Evolutionary conservation across 2,113 vertebrate genomes (phyloP).

Genomic region (Prionailurus viverrinus): DNA sequence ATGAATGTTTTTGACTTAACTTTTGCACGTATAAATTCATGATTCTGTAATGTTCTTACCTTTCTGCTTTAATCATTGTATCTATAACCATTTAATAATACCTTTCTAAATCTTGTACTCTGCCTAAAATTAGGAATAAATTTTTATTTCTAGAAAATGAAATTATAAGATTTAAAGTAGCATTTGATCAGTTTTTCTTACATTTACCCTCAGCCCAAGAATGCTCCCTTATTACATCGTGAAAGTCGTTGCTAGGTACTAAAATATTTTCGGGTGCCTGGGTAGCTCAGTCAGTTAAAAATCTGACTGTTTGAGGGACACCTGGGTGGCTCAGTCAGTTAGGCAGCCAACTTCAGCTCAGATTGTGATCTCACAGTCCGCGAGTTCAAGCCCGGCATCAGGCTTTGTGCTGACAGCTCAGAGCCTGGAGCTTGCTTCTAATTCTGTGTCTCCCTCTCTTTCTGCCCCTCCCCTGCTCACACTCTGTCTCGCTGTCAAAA

Average conservation of each 20-base stretch:
- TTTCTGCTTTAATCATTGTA: neutral
- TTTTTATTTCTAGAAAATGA: slow-evolving; percentile 40
- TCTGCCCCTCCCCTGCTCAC: too few species aligned
- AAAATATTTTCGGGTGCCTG: neutral
- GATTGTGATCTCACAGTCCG: too few species aligned
- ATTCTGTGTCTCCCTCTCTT: too few species aligned
- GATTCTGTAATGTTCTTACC: neutral
- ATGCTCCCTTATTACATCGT: neutral
- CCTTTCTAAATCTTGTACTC: neutral
- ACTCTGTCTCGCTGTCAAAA: too few species aligned
- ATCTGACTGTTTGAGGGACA: too few species aligned
- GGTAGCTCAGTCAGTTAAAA: too few species aligned
- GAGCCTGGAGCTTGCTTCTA: too few species aligned
- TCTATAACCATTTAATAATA: neutral
- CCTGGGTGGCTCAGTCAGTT: too few species aligned
- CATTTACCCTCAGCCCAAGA: neutral
- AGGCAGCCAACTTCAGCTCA: too few species aligned
- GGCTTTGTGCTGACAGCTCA: too few species aligned
- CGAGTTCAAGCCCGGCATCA: too few species aligned
- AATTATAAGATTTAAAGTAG: neutral
- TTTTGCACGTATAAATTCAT: neutral
- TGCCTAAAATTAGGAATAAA: neutral
- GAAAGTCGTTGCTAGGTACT: neutral
- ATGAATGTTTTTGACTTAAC: slow-evolving; percentile 25
- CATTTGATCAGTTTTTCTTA: slow-evolving; percentile 5